Evolutionary conservation across 1,140 invertebrate genomes (phyloP), one percentile per base, ranked within the genome.

Genomic region (Saccostrea glomerata): DNA sequence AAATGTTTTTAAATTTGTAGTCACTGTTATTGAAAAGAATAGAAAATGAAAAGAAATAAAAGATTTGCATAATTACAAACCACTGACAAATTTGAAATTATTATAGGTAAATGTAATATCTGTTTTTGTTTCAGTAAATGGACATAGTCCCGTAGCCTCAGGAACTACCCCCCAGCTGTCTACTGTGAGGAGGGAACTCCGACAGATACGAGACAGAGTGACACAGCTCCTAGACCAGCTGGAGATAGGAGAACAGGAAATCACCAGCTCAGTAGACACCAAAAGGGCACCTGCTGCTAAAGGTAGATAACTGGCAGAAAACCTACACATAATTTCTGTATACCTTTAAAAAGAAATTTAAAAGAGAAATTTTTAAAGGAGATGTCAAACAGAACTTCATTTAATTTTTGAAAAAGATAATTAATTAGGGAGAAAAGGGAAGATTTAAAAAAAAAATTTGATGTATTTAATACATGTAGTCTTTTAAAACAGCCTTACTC

Each of bases 171-270:
- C 92, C 88, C 92, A 96, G 91, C 92, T 96, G 2, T 94, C 94
- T 87, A 94, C 95, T 82, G 94, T 97, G 55, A 94, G 96, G 89
- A 94, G 94, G 88, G 96, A 97, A 93, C 94, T 97, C 60, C 94
- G 95, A 90, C 93, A 94, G 23, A 96, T 97, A 86, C 94, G 96
- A 88, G 96, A 97, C 93, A 94, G 95, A 92, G 96, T 97, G 0
- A 96, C 96, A 92, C 93, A 94, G 87, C 91, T 97, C 56, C 92
- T 97, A 86, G 96, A 97, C 93, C 92, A 93, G 54, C 91, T 96
- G 56, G 96, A 96, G 87, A 90, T 91, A 13, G 60, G 23, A 23
- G 40, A 77, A 58, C 40, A 86, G 36, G 89, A 88, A 36, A 87
- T 90, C 9, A 84, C 84, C n/a, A 90, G 86, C 77, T 88, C 87